phyloP scores from a whole-genome alignment of 2,113 vertebrate species.

The Pterocles gutturalis region DNA sequence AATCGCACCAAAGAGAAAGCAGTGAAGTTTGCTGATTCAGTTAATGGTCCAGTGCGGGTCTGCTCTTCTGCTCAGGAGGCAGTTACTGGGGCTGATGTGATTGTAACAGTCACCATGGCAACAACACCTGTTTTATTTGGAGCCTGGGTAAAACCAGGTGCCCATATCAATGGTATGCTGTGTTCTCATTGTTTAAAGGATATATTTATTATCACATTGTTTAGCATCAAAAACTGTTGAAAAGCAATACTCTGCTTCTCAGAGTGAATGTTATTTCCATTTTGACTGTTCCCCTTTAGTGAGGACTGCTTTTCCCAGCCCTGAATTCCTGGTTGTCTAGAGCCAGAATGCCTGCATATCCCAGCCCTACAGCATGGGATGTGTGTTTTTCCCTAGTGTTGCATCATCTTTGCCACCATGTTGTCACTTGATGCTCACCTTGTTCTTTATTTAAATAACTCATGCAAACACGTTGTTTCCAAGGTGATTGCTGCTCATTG shows the following conservation, averaged over 20 bases:
- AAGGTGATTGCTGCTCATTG: neutral
- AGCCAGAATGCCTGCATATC: neutral
- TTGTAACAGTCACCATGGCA: conserved; percentile 90
- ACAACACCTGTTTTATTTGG: conserved; percentile 88
- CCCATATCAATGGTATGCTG: conserved; percentile 90
- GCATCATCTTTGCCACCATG: neutral
- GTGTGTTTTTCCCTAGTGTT: neutral
- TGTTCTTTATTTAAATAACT: neutral
- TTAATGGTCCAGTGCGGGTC: conserved; percentile 75
- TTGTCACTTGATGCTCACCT: neutral
- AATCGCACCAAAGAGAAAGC: conserved; percentile 79
- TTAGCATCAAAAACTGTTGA: neutral
- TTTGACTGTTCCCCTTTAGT: neutral
- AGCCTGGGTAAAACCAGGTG: conserved; percentile 93
- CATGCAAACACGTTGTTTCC: neutral
- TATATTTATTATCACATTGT: rapidly evolving
- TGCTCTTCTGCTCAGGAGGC: conserved; percentile 86
- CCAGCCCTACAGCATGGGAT: neutral
- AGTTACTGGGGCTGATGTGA: conserved; percentile 88
- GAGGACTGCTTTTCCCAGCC: neutral
- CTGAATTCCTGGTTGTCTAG: neutral
- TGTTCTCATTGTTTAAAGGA: rapidly evolving
- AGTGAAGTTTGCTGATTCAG: conserved; percentile 74
- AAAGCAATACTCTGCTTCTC: neutral
- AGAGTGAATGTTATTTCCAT: neutral